Percentiles rank a stretch among this genome's conserved stretches.
These are phyloP conservation scores for Limnephilus auricula DNA, from an alignment of 2,888 invertebrate species.

Conservation along the genomic window DNA sequence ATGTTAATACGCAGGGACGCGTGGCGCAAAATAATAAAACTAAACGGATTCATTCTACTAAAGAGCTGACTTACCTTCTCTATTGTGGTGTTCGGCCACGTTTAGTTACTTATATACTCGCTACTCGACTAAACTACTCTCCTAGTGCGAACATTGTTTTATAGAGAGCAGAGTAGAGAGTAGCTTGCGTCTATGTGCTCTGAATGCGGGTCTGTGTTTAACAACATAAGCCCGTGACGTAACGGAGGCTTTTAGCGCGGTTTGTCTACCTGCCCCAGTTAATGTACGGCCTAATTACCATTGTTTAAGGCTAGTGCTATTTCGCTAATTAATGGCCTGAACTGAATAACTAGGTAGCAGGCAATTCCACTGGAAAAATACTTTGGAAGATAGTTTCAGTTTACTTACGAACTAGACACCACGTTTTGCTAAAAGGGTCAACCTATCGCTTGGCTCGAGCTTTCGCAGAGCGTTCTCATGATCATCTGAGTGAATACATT, in stretches of 20 bases:
- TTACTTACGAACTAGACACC: background rate
- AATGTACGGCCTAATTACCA: conserved; percentile 34
- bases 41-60: no score
- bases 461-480: background rate
- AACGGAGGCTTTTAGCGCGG: conserved; percentile 31
- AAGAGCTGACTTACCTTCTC: no score
- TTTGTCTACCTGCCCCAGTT: conserved; percentile 1
- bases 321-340: conserved; percentile 9
- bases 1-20: no score
- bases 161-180: background rate
- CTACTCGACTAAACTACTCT: no score
- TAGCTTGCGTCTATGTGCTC: background rate
- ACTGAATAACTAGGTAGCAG: background rate
- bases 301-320: conserved; percentile 9
- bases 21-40: no score
- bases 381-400: background rate
- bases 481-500: background rate
- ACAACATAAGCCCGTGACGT: conserved; percentile 38
- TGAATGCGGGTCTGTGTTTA: conserved; percentile 20
- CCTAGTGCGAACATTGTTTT: no score
- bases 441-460: background rate
- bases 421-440: background rate
- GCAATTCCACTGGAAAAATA: background rate
- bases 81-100: no score
- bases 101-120: no score